Conservation (phyloP, 1,140 invertebrate species). For the Diorhabda carinulata region DNA sequence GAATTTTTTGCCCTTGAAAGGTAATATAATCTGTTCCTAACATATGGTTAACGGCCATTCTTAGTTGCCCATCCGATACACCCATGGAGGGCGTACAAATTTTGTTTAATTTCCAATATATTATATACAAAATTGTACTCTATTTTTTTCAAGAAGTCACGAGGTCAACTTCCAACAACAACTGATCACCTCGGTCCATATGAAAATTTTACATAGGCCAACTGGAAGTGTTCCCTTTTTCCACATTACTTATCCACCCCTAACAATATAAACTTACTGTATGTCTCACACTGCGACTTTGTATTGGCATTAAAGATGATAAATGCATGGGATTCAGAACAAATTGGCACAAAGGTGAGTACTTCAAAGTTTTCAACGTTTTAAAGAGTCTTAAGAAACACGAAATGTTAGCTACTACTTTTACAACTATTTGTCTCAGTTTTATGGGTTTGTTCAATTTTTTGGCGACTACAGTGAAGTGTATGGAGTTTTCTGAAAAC, state of each 20-base stretch:
- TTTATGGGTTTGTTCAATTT: conserved; percentile 4
- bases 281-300: conserved; percentile 1
- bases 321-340: conserved; percentile 43
- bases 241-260: neutral
- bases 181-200: neutral
- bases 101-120: no score
- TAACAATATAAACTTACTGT: conserved; percentile 11
- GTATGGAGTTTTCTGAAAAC: neutral
- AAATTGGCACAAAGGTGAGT: conserved; percentile 44
- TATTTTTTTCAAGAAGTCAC: neutral
- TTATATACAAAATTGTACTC: no score
- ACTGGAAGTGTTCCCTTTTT: neutral
- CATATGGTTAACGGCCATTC: no score
- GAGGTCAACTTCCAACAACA: neutral
- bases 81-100: no score
- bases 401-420: conserved; percentile 18
- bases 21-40: no score
- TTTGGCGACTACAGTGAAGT: conserved; percentile 19
- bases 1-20: no score
- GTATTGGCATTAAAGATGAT: conserved; percentile 38
- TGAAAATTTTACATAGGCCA: neutral
- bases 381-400: conserved; percentile 45
- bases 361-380: conserved; percentile 49
- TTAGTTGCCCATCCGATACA: no score
- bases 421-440: conserved; percentile 16